These are phyloP conservation scores for Sorex fumeus DNA, from an alignment of 2,113 vertebrate genomes.

Conservation along the genomic window DNA sequence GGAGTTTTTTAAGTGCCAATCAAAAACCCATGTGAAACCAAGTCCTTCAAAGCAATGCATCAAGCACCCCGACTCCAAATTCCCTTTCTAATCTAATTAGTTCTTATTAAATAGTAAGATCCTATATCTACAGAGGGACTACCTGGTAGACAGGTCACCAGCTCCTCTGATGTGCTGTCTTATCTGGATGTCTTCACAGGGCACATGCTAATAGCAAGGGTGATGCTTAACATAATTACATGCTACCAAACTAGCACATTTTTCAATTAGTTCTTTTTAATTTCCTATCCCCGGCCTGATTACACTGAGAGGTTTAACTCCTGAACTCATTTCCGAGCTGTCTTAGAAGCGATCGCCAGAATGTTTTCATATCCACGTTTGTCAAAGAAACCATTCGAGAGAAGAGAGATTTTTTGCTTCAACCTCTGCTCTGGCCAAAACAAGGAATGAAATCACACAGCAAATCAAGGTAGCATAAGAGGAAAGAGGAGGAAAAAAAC, in stretches of 20 bases:
- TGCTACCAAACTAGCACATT: slow-evolving; percentile 37
- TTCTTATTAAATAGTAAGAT: slow-evolving; percentile 51
- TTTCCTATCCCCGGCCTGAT: slow-evolving; percentile 1
- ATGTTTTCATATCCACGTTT: slow-evolving; percentile 28
- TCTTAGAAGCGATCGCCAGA: slow-evolving; percentile 21
- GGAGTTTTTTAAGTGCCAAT: slow-evolving; percentile 32
- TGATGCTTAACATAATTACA: background rate
- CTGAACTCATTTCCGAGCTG: slow-evolving; percentile 44
- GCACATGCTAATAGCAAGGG: slow-evolving; percentile 12
- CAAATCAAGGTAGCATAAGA: slow-evolving; percentile 19
- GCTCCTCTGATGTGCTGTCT: background rate
- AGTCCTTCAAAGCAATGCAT: slow-evolving; percentile 63
- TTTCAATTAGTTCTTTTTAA: slow-evolving; percentile 28
- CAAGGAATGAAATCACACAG: background rate
- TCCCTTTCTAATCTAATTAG: slow-evolving; percentile 64
- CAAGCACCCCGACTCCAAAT: slow-evolving; percentile 63
- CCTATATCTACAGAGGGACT: slow-evolving; percentile 35
- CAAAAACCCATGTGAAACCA: slow-evolving; percentile 26
- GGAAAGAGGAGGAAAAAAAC: background rate
- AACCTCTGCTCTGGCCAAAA: slow-evolving; percentile 48
- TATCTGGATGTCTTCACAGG: background rate
- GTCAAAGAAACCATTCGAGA: slow-evolving; percentile 46
- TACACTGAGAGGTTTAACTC: slow-evolving; percentile 39
- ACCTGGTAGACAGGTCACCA: background rate
- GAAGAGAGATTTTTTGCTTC: slow-evolving; percentile 15